Evolutionary conservation across 2,797 vertebrate species (phyloP).

Genomic region (Mallotus villosus): DNA sequence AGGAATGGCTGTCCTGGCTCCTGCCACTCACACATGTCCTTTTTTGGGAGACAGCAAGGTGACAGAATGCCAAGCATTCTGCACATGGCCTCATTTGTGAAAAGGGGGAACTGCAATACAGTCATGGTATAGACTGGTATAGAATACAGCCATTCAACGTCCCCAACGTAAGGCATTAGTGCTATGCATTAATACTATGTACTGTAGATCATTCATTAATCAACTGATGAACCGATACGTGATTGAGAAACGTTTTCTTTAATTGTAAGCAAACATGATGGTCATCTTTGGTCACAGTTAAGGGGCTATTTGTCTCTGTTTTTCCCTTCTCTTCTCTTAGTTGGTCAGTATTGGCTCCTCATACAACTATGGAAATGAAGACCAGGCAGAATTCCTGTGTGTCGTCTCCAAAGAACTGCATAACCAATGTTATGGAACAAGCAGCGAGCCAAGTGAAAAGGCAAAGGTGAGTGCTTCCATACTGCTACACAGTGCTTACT

Average conservation of each 20-base stretch:
- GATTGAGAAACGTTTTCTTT: neutral
- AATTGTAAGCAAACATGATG: neutral
- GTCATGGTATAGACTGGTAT: neutral
- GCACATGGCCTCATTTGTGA: neutral
- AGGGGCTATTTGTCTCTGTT: neutral
- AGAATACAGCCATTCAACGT: neutral
- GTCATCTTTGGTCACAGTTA: neutral
- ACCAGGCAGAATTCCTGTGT: constrained; percentile 88
- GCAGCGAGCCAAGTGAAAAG: constrained; percentile 85
- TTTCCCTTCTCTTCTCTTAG: constrained; percentile 46
- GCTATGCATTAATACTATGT: no score
- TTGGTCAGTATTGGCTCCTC: constrained; percentile 88
- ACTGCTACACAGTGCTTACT: neutral
- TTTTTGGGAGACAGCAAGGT: constrained; percentile 18
- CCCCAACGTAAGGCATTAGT: no score
- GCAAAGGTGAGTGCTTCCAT: constrained; percentile 77
- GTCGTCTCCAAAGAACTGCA: constrained; percentile 89
- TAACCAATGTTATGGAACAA: constrained; percentile 80
- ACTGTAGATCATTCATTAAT: no score
- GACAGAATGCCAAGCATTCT: constrained; percentile 22
- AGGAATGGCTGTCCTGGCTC: constrained; percentile 1
- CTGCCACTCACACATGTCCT: constrained; percentile 2
- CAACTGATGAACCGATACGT: no score
- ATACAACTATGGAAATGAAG: constrained; percentile 87
- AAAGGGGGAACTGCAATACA: neutral